These are phyloP conservation scores for Ramphastos sulfuratus DNA, from an alignment of 2,113 vertebrate species.

Conservation along the genomic window DNA sequence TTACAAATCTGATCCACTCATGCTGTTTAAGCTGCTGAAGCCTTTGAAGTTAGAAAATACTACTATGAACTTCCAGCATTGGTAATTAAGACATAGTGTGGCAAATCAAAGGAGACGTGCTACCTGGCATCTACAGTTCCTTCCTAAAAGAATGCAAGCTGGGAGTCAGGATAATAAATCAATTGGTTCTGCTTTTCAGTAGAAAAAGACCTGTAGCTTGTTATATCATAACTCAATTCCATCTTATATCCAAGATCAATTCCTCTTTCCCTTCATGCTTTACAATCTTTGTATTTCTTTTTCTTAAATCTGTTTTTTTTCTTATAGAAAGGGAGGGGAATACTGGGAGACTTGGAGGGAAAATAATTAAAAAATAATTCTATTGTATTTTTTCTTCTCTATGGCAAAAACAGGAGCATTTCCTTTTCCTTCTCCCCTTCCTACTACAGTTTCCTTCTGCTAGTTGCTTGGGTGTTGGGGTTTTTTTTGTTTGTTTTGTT, in stretches of 20 bases:
- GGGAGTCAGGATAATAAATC: slow-evolving; percentile 72
- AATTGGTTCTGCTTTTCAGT: slow-evolving; percentile 75
- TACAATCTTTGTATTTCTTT: slow-evolving; percentile 66
- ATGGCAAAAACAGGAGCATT: background rate
- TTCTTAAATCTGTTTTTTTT: slow-evolving; percentile 60
- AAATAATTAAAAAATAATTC: background rate
- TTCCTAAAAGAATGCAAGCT: slow-evolving; percentile 49
- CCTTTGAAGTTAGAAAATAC: slow-evolving; percentile 76
- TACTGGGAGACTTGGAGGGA: background rate
- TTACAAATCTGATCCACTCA: slow-evolving; percentile 62
- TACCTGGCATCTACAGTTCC: slow-evolving; percentile 62
- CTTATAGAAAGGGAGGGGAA: slow-evolving; percentile 29
- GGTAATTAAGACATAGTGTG: slow-evolving; percentile 83
- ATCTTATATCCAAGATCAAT: slow-evolving; percentile 68
- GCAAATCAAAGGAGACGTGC: slow-evolving; percentile 72
- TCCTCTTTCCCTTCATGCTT: slow-evolving; percentile 65
- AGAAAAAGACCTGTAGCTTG: slow-evolving; percentile 67
- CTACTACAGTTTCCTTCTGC: slow-evolving; percentile 54
- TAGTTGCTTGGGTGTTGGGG: background rate
- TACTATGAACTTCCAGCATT: slow-evolving; percentile 55
- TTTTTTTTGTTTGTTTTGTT: slow-evolving; percentile 9
- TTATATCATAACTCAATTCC: slow-evolving; percentile 75
- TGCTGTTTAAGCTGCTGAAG: slow-evolving; percentile 43
- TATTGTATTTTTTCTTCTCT: slow-evolving; percentile 55
- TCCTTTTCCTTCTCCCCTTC: background rate